Conservation (phyloP, 2,113 vertebrate genomes). For the Pelmatolapia mariae region DNA sequence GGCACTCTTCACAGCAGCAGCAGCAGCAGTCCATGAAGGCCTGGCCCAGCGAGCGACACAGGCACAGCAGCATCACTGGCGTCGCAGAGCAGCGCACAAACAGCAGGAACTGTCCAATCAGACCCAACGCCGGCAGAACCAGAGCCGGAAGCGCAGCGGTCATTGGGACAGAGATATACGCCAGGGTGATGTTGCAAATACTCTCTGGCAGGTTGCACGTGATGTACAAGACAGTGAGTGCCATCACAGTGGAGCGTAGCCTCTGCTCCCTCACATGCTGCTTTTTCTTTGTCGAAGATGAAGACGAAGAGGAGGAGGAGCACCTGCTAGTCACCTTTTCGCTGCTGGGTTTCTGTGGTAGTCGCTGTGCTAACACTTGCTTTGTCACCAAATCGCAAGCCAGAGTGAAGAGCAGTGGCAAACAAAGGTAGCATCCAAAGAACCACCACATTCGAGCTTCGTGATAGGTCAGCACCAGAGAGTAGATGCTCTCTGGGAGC, state of each 20-base stretch:
- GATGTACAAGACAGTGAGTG: conserved; percentile 76
- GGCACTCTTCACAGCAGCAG: conserved; percentile 88
- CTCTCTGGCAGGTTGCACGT: conserved; percentile 84
- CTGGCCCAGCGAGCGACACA: conserved; percentile 84
- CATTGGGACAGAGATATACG: conserved; percentile 74
- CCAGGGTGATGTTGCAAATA: conserved; percentile 78
- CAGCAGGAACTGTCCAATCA: conserved; percentile 88
- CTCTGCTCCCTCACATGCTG: conserved; percentile 70
- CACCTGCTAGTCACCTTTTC: not conserved
- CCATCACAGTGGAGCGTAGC: conserved; percentile 79
- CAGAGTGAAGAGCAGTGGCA: conserved; percentile 89
- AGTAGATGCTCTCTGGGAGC: conserved; percentile 82
- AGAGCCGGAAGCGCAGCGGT: conserved; percentile 70
- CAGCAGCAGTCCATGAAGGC: conserved; percentile 97
- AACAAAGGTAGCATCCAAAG: conserved; percentile 92
- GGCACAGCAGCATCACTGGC: conserved; percentile 81
- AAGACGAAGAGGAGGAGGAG: conserved; percentile 40
- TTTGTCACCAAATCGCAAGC: conserved; percentile 88
- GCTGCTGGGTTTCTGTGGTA: conserved; percentile 4
- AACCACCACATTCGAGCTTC: conserved; percentile 94
- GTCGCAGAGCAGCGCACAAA: conserved; percentile 83
- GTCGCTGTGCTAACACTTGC: conserved; percentile 57
- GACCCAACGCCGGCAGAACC: conserved; percentile 54
- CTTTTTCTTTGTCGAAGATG: conserved; percentile 36
- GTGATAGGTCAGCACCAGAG: conserved; percentile 89